Evolutionary conservation across 2,797 vertebrate genomes (phyloP), one percentile per base, ranked within the genome.

Genomic region (Crypturellus tataupa): DNA sequence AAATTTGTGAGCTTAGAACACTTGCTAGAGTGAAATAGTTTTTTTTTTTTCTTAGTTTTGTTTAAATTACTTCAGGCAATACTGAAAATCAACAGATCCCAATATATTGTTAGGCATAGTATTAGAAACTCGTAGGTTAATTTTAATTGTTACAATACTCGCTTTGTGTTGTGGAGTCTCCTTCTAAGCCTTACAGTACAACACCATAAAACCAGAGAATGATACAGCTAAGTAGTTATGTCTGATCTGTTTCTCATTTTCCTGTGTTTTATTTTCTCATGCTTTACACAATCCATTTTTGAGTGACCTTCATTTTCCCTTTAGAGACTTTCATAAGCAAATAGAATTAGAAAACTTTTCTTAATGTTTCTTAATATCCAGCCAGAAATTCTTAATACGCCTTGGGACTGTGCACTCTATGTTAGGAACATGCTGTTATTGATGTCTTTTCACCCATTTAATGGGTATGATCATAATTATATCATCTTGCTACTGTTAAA

Each of bases 321-420:
- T 82, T 79, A 55, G 91, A 93, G 91, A 81, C 67, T 85, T 85
- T 53, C 78, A 27, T 93, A 91, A 86, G 64, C 79, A 78, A 91
- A 76, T 46, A 81, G 80, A 81, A 29, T 75, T 78, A 76, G 70
- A 92, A 94, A 94, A 86, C 35, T 60, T 87, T 91, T 89, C 76
- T 91, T 89, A 94, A 94, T 92, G 63, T 89, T 91, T 89, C 76
- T 92, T 89, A 94, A 93, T 92, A 95, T 73, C 19, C 35, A 93
- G 89, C 85, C 92, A 96, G 95, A 93, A 94, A 76, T 92, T 79
- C 72, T 89, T 85, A 92, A 69, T 92, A 23, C 76, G 94, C 87
- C 58, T 75, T 87, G 94, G 88, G 80, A 93, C 87, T 46, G 6
- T 67, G 91, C 85, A 40, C 67, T 29, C 20, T 44, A 46, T 84